phyloP scores from a whole-genome alignment of 2,113 vertebrate species.

The Engystomops pustulosus region DNA sequence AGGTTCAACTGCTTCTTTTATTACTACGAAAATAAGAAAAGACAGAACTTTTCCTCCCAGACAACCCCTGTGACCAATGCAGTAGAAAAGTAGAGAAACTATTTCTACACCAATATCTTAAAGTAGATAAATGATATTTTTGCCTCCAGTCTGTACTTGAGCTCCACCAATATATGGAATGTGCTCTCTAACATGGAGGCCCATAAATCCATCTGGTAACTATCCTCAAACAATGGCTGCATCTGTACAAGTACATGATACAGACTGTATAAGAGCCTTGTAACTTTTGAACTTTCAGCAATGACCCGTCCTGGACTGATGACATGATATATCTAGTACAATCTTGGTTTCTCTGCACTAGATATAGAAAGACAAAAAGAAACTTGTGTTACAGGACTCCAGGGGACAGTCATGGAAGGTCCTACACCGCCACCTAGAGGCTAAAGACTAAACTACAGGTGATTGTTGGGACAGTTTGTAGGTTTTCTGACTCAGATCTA shows the following conservation, averaged over 20 bases:
- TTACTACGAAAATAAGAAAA: no score
- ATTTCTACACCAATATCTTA: no score
- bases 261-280: no score
- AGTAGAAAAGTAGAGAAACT: no score
- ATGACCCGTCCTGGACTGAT: not conserved
- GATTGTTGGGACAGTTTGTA: no score
- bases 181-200: not conserved
- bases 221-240: not conserved
- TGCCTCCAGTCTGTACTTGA: not conserved
- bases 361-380: not conserved
- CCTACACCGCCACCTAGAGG: not conserved
- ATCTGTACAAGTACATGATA: not conserved
- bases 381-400: not conserved
- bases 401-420: not conserved
- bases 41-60: no score
- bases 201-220: not conserved
- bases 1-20: no score
- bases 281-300: not conserved
- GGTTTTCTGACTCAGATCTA: no score
- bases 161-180: not conserved
- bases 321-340: not conserved
- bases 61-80: no score
- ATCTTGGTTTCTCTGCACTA: not conserved
- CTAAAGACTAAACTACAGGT: not conserved
- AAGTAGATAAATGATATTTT: not conserved